Conservation (phyloP, 2,888 invertebrate species). For the Campoplex nolae region DNA sequence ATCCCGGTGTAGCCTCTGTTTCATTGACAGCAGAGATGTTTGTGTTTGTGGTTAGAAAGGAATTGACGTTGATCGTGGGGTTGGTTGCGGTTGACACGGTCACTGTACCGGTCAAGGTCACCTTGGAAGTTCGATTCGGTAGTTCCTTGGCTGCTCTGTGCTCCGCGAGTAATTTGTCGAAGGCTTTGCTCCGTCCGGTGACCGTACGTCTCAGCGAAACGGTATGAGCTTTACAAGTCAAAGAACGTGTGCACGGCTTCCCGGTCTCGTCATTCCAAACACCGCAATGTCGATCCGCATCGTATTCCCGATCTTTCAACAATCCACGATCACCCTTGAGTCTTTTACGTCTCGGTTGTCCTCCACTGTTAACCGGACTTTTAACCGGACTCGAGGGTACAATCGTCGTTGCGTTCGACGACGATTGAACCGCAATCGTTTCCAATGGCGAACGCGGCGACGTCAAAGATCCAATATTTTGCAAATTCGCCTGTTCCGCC, state of each 20-base stretch:
- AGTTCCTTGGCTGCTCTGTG: conserved; percentile 89
- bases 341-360: conserved; percentile 81
- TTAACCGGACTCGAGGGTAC: conserved; percentile 79
- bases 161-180: conserved; percentile 91
- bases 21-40: conserved; percentile 87
- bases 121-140: conserved; percentile 76
- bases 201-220: conserved; percentile 90
- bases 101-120: conserved; percentile 74
- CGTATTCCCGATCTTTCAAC: conserved; percentile 89
- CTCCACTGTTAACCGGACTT: conserved; percentile 77
- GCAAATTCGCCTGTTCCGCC: conserved; percentile 74
- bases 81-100: conserved; percentile 72
- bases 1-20: conserved; percentile 86
- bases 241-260: conserved; percentile 92
- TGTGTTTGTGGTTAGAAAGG: conserved; percentile 82
- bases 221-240: conserved; percentile 90
- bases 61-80: conserved; percentile 68
- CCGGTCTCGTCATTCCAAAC: conserved; percentile 89
- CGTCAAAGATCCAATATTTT: conserved; percentile 75
- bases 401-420: conserved; percentile 63
- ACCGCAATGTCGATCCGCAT: conserved; percentile 94
- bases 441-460: conserved; percentile 82
- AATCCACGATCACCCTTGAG: conserved; percentile 82
- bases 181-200: conserved; percentile 89
- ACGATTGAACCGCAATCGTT: conserved; percentile 75